These are phyloP conservation scores for Zenarchopterus dispar DNA, from an alignment of 2,797 vertebrate species.

Conservation along the genomic window DNA sequence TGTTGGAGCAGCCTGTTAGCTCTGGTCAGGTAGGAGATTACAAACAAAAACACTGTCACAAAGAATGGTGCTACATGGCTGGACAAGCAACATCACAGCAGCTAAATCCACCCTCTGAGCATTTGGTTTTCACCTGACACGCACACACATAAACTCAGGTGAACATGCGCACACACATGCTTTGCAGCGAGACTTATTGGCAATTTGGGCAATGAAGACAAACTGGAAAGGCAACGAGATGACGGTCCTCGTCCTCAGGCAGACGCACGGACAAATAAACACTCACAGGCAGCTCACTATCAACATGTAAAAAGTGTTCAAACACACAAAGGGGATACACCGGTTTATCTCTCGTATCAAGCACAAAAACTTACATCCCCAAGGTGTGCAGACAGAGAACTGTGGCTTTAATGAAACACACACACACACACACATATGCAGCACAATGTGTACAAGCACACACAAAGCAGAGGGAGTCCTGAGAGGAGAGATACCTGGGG, in stretches of 20 bases:
- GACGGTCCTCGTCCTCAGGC: slow-evolving; percentile 49
- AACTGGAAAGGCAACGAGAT: slow-evolving; percentile 50
- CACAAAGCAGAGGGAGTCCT: slow-evolving; percentile 58
- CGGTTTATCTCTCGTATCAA: neutral
- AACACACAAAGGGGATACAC: too few species aligned
- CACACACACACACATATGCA: slow-evolving; percentile 5
- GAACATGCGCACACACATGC: slow-evolving; percentile 5
- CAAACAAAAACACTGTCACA: slow-evolving; percentile 62
- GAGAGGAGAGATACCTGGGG: slow-evolving; percentile 67
- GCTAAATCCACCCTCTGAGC: slow-evolving; percentile 34
- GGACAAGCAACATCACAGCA: slow-evolving; percentile 39
- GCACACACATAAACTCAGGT: neutral
- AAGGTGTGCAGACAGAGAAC: slow-evolving; percentile 26
- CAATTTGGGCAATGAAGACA: slow-evolving; percentile 35
- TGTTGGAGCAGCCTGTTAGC: slow-evolving; percentile 57
- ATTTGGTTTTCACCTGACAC: slow-evolving; percentile 1
- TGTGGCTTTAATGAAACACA: slow-evolving; percentile 25
- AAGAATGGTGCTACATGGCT: slow-evolving; percentile 28
- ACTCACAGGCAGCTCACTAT: slow-evolving; percentile 33
- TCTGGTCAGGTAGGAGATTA: slow-evolving; percentile 71
- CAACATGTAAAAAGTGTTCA: slow-evolving; percentile 1
- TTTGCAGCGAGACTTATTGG: slow-evolving; percentile 41
- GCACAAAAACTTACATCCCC: slow-evolving; percentile 7
- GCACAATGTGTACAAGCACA: slow-evolving; percentile 47
- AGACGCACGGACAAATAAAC: slow-evolving; percentile 29